Conservation (phyloP, 2,888 invertebrate genomes). For the Drosophila leonis region DNA sequence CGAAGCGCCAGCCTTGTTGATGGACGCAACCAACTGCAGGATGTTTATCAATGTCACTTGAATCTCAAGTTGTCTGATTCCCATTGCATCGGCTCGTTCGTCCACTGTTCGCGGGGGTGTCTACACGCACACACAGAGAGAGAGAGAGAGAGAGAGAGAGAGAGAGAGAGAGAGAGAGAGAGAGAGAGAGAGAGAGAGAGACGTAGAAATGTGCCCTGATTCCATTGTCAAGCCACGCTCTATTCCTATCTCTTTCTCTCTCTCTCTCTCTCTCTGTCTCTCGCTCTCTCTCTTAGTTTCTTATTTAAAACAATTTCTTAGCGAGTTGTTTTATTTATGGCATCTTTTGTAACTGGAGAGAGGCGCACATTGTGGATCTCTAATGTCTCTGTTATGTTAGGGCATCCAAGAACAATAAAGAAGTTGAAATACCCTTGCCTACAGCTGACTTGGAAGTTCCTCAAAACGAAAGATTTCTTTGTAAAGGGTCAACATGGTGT, state of each 20-base stretch:
- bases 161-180: neutral
- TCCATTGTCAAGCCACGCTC: slow-evolving; percentile 22
- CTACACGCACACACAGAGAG: slow-evolving; percentile 5
- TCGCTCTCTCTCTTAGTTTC: neutral
- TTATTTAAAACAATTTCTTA: slow-evolving; percentile 26
- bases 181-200: slow-evolving; percentile 7
- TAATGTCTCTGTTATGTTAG: slow-evolving; percentile 43
- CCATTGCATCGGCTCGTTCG: slow-evolving; percentile 32
- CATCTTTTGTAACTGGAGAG: slow-evolving; percentile 34
- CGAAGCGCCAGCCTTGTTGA: slow-evolving; percentile 54
- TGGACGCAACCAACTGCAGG: slow-evolving; percentile 73
- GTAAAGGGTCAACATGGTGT: no score
- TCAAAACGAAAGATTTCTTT: neutral
- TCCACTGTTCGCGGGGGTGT: slow-evolving; percentile 58
- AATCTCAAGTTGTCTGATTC: slow-evolving; percentile 68
- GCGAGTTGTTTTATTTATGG: slow-evolving; percentile 59
- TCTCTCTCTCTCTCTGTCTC: neutral
- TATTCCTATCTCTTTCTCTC: neutral
- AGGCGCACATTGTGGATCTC: slow-evolving; percentile 41
- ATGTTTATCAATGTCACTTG: slow-evolving; percentile 78
- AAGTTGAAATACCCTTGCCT: neutral
- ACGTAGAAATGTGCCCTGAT: slow-evolving; percentile 35
- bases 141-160: neutral
- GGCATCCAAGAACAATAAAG: slow-evolving; percentile 20
- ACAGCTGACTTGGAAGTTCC: neutral